Evolutionary conservation across 2,888 invertebrate genomes (phyloP), one percentile per base, ranked within the genome.

Genomic region (Sinopyrophorus schimmeli): DNA sequence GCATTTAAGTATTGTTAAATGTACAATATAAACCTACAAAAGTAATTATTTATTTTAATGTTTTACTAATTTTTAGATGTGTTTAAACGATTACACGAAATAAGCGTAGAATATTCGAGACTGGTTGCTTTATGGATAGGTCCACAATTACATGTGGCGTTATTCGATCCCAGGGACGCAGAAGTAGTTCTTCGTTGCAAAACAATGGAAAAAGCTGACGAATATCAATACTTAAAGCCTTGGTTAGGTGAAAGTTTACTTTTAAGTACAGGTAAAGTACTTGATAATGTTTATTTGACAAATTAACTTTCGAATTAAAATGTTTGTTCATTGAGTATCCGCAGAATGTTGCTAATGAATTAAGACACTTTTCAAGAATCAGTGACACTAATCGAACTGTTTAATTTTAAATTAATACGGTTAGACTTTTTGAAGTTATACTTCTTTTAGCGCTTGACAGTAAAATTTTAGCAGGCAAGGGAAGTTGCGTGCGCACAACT

Each of bases 181-280:
- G 61, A 61, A 48, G 52, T 57, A 4, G 27, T 63, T 5, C 30
- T 63, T 6, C 49, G 52, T 42, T 55, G 52, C 3, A 38, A 42
- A 12, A 42, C 41, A 9, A 53, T 60, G 32, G 47, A 51, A 23
- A 63, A 63, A 41, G 55, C 60, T 1, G 57, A 60, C 18, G 59
- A 62, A 35, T 63, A 63, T 30, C 30, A 46, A 10, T 61, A 53
- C 20, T 24, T 62, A 7, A 52, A 42, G 17, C 58, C 61, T 1
- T 63, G 62, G 60, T 23, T 63, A 9, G 63, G 63, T 10, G 59
- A 61, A 12, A 58, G 62, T 34, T 48, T 62, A 12, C 37, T 63
- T 6, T 24, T 60, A 23, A 60, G 58, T 47, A 34, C 44, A 15
- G 62, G 62, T 56, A 46, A 40, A 11, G n/a, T 3, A 18, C 24